These are phyloP conservation scores for Physeter macrocephalus DNA, from an alignment of 2,113 vertebrate species.

Conservation along the genomic window DNA sequence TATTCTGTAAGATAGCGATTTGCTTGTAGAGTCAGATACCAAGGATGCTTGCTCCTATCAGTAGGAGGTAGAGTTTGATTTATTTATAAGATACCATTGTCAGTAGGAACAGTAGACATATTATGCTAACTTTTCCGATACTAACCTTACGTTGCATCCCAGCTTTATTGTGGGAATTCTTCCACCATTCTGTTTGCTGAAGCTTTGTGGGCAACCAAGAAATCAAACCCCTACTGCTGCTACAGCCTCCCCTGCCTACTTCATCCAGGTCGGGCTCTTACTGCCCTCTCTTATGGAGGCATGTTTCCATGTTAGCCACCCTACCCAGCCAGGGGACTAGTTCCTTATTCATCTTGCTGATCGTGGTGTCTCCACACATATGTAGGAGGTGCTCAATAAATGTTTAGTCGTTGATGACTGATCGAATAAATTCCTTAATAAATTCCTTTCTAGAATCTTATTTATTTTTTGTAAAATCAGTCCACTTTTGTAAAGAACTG, in stretches of 20 bases:
- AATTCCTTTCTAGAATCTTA: background rate
- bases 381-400: background rate
- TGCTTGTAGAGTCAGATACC: background rate
- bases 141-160: background rate
- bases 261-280: background rate
- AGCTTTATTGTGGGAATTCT: background rate
- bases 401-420: background rate
- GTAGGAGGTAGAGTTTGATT: background rate
- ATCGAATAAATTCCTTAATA: background rate
- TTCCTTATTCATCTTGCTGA: background rate
- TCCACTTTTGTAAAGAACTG: background rate
- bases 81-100: background rate
- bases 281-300: fast-evolving
- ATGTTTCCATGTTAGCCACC: background rate
- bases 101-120: background rate
- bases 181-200: background rate
- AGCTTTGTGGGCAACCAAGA: background rate
- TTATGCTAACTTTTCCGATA: background rate
- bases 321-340: background rate
- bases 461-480: background rate
- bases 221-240: background rate
- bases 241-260: no score
- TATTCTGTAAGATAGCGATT: background rate
- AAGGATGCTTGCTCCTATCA: background rate
- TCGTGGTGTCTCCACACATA: background rate